These are phyloP conservation scores for Strix occidentalis DNA, from an alignment of 2,797 vertebrate species.

Conservation along the genomic window DNA sequence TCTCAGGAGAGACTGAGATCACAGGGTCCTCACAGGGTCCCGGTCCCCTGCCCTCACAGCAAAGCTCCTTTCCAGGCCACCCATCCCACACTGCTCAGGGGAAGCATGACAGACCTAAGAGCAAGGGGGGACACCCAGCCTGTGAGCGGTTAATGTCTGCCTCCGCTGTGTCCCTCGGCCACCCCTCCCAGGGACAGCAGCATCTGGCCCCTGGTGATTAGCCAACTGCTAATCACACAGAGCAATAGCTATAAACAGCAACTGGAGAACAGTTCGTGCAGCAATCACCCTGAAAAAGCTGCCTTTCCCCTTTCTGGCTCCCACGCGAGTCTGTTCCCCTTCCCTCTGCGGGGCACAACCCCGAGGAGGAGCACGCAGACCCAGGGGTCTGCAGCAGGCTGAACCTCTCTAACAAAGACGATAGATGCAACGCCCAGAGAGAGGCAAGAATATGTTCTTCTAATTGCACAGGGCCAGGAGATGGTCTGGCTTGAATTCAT, in stretches of 20 bases:
- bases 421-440: not conserved
- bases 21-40: not conserved
- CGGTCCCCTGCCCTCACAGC: not conserved
- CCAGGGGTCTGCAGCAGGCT: not conserved
- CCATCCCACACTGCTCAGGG: not conserved
- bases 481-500: not conserved
- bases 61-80: not conserved
- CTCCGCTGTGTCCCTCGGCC: not conserved
- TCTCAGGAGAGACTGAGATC: not conserved
- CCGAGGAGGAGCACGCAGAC: fast-evolving
- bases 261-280: not conserved
- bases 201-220: conserved; percentile 42
- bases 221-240: not conserved
- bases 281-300: not conserved
- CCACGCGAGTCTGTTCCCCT: fast-evolving
- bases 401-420: not conserved
- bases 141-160: not conserved
- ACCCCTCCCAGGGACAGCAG: not conserved
- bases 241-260: not conserved
- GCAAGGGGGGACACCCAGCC: not conserved
- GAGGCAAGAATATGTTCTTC: too few relatives aligned
- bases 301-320: not conserved
- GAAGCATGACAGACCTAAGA: not conserved
- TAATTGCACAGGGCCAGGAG: not conserved
- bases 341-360: fast-evolving